A percentile compares a stretch with the other conserved stretches of the same genome.
phyloP scores from a whole-genome alignment of 2,888 invertebrate genomes.

The Alviniconcha strummeri region DNA sequence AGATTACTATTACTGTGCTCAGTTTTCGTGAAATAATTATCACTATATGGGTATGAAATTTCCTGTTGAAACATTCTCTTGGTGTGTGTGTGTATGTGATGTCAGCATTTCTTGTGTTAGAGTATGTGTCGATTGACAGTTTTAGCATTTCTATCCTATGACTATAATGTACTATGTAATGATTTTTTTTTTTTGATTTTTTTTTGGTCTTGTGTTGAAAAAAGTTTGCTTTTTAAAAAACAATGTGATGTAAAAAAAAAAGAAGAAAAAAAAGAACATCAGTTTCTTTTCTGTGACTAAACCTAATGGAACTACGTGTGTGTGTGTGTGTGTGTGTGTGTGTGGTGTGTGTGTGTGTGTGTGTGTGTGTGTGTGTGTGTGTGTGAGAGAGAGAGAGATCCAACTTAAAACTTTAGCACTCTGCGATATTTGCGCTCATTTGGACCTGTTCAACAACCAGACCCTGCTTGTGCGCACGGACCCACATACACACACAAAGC shows the following conservation, averaged over 20 bases:
- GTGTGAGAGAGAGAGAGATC: not conserved
- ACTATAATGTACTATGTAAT: constrained; percentile 9
- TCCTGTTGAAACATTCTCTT: constrained; percentile 24
- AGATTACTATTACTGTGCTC: too few relatives aligned
- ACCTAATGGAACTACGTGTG: too few relatives aligned
- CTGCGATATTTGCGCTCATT: too few relatives aligned
- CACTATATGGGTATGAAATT: not conserved
- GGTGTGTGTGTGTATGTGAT: constrained; percentile 23
- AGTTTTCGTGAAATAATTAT: not conserved
- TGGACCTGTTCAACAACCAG: too few relatives aligned
- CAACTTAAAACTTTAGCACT: too few relatives aligned
- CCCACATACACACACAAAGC: too few relatives aligned
- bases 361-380: not conserved
- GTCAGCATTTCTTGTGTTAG: constrained; percentile 20
- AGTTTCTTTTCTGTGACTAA: constrained; percentile 10
- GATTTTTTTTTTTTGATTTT: constrained; percentile 7
- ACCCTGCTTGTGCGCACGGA: too few relatives aligned
- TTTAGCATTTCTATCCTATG: constrained; percentile 21
- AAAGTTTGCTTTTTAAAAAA: constrained; percentile 34
- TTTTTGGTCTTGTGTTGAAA: constrained; percentile 32
- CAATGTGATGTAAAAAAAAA: constrained; percentile 22
- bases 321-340: constrained; percentile 21
- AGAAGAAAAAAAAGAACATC: constrained; percentile 17
- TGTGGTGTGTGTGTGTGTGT: not conserved
- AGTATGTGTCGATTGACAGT: constrained; percentile 22